Evolutionary conservation across 2,888 invertebrate genomes (phyloP).

Genomic region (Leucophenga maculata): DNA sequence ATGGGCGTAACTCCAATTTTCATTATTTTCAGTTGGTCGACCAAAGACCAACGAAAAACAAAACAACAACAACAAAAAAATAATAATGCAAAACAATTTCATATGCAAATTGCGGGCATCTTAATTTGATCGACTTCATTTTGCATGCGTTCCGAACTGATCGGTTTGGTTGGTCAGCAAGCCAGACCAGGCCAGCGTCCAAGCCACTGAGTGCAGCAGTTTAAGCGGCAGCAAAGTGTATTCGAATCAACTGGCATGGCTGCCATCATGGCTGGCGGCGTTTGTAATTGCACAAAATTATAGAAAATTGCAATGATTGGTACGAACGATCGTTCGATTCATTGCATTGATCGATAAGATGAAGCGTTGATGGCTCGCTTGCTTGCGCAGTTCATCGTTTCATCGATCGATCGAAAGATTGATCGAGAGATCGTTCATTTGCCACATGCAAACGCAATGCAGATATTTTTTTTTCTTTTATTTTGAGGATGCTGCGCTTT

Average conservation of each 20-base stretch:
- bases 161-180: constrained; percentile 28
- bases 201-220: neutral
- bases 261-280: constrained; percentile 47
- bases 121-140: constrained; percentile 66
- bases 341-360: too few relatives aligned
- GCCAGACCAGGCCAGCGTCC: neutral
- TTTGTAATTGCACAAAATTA: constrained; percentile 66
- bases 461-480: neutral
- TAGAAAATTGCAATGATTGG: constrained; percentile 70
- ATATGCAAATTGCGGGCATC: constrained; percentile 66
- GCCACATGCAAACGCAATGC: too few relatives aligned
- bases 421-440: too few relatives aligned
- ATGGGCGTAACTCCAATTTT: constrained; percentile 56
- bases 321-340: constrained; percentile 8
- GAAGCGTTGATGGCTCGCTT: neutral
- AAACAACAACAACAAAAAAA: constrained; percentile 16
- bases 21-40: constrained; percentile 30
- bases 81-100: constrained; percentile 38
- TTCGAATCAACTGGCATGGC: constrained; percentile 9
- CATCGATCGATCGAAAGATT: too few relatives aligned
- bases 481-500: neutral
- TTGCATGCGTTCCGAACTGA: constrained; percentile 42
- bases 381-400: neutral
- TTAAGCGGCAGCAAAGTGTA: constrained; percentile 16
- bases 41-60: constrained; percentile 7